Percentiles rank a stretch among this genome's conserved stretches.
These are phyloP conservation scores for Perca flavescens DNA, from an alignment of 2,113 vertebrate genomes.

Conservation along the genomic window DNA sequence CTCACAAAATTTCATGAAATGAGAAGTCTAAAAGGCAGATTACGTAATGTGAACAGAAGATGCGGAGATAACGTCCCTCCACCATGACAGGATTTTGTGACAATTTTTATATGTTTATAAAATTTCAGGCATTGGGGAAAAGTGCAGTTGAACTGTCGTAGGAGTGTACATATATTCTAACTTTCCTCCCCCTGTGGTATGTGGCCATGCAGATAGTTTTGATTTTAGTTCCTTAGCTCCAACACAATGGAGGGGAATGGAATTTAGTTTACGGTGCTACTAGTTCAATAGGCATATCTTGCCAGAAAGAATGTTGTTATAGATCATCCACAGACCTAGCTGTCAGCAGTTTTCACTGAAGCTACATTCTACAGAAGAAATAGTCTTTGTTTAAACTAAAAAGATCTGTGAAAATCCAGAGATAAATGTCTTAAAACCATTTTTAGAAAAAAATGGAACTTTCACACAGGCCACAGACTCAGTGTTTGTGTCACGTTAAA, in stretches of 20 bases:
- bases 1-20: slow-evolving; percentile 49
- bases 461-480: no score
- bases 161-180: neutral
- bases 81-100: slow-evolving; percentile 5
- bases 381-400: neutral
- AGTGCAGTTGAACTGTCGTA: neutral
- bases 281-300: neutral
- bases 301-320: neutral
- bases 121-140: neutral
- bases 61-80: neutral
- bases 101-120: neutral
- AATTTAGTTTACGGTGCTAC: neutral
- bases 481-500: no score
- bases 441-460: neutral
- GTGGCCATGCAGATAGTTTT: neutral
- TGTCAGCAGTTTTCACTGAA: neutral
- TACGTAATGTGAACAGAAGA: neutral
- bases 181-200: neutral
- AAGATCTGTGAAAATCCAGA: neutral
- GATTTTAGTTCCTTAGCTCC: neutral
- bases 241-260: neutral
- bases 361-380: neutral
- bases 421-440: neutral
- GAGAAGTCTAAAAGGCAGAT: neutral
- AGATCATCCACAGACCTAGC: neutral